Evolutionary conservation across 2,113 vertebrate species (phyloP).

Genomic region (Lipophrys pholis): DNA sequence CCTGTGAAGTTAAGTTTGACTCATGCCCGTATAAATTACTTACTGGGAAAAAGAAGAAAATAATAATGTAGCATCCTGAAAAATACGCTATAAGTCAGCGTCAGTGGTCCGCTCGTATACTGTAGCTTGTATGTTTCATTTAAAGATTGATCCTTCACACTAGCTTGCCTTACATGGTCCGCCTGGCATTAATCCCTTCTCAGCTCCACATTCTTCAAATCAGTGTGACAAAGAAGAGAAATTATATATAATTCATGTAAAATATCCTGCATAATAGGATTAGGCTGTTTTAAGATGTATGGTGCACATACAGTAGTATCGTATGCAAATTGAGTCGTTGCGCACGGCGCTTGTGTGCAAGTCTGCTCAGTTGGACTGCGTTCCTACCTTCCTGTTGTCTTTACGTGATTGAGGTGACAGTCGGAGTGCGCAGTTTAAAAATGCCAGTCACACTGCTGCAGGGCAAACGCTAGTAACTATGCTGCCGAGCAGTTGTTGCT

Average conservation of each 20-base stretch:
- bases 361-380: slow-evolving; percentile 19
- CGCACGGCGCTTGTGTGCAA: slow-evolving; percentile 9
- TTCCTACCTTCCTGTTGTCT: slow-evolving; percentile 44
- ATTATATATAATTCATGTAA: background rate
- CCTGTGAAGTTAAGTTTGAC: too few species aligned
- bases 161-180: slow-evolving; percentile 24
- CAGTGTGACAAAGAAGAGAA: slow-evolving; percentile 37
- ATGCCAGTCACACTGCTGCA: slow-evolving; percentile 64
- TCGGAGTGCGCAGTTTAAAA: slow-evolving; percentile 52
- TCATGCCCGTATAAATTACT: too few species aligned
- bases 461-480: slow-evolving; percentile 47
- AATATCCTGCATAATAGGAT: slow-evolving; percentile 23
- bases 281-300: slow-evolving; percentile 11
- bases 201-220: slow-evolving; percentile 39
- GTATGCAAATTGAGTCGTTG: background rate
- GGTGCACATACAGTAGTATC: background rate
- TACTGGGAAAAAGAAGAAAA: too few species aligned
- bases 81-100: too few species aligned
- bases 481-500: slow-evolving; percentile 65
- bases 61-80: too few species aligned
- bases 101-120: too few species aligned
- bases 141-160: background rate
- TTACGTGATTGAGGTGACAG: slow-evolving; percentile 68
- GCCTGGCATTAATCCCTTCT: slow-evolving; percentile 49
- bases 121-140: too few species aligned